These are phyloP conservation scores for Antidorcas marsupialis DNA, from an alignment of 2,113 vertebrate species.

Conservation along the genomic window DNA sequence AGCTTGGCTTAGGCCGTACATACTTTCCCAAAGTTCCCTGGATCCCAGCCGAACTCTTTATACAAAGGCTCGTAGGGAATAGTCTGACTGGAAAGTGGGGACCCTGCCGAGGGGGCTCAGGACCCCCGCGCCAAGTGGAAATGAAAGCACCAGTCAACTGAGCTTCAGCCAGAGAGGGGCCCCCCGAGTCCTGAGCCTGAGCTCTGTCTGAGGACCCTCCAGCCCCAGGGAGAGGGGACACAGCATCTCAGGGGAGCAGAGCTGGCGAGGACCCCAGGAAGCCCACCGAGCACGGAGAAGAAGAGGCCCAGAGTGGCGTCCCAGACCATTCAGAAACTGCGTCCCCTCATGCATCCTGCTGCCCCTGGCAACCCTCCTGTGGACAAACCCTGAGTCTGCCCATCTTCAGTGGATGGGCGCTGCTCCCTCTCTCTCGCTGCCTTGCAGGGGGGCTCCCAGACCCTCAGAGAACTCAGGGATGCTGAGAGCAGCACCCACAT, in stretches of 20 bases:
- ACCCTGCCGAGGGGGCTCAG: constrained; percentile 44
- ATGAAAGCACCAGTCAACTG: neutral
- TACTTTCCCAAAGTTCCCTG: constrained; percentile 54
- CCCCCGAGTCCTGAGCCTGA: neutral
- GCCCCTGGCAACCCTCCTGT: neutral
- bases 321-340: neutral
- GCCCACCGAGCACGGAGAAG: neutral
- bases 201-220: neutral
- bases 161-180: neutral
- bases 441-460: neutral
- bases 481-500: neutral
- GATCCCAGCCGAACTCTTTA: constrained; percentile 36
- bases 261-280: neutral
- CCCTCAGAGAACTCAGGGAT: neutral
- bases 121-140: neutral
- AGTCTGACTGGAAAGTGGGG: constrained; percentile 36
- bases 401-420: too few species aligned
- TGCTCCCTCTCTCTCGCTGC: neutral
- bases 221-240: neutral
- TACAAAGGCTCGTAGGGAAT: constrained; percentile 18
- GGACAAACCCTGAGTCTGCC: neutral
- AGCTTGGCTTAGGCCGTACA: constrained; percentile 46
- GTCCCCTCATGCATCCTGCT: neutral
- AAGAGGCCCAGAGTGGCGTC: neutral
- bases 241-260: neutral